Base-by-base conservation (phyloP, 2,797 vertebrate species). In the Paedocypris micromegethes region DNA sequence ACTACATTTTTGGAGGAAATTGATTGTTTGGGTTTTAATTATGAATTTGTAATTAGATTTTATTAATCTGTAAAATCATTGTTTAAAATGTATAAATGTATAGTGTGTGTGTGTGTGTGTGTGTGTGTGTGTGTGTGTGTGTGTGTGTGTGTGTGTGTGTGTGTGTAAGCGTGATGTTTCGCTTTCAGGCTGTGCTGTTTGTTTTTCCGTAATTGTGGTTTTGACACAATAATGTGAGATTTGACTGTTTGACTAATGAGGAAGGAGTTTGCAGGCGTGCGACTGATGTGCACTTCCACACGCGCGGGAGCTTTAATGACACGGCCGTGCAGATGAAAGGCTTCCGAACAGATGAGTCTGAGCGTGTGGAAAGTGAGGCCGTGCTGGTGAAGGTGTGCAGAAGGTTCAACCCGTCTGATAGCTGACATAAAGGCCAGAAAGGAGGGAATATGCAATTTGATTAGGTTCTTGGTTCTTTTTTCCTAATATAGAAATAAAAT, bases 281-380 rank as follows among this genome's bases (percentile, higher is more conserved):
- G 7, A 51, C 3, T 4, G 39, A 56, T 46, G 2, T 43, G n/a
- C n/a, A 63, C 46, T 55, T 9, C n/a, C 39, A 43, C 46, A 56
- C 52, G 9, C 40, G 48, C 56, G 52, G 45, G 8, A 63, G 40
- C 52, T 56, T 50, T 43, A 62, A 70, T 70, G 52, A 3, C 40
- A 4, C 23, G 4, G 9, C 9, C 45, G 62, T 49, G 46, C 57
- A 70, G 44, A 49, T 9, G 39, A 61, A 69, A 39, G 6, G 2
- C 37, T 48, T 38, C 48, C 49, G n/a, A 55, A 6, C 39, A 4
- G 23, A 54, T 46, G 43, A 46, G 23, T 52, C 8, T 8, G 4
- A 51, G 6, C 49, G 41, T n/a, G 37, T 5, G 37, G 5, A 43
- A 8, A 47, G 23, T 3, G 40, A 51, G 41, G 8, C 3, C 4